A percentile compares a stretch with the other conserved stretches of the same genome.
phyloP scores from a whole-genome alignment of 2,888 invertebrate species.

The Latrodectus hesperus region DNA sequence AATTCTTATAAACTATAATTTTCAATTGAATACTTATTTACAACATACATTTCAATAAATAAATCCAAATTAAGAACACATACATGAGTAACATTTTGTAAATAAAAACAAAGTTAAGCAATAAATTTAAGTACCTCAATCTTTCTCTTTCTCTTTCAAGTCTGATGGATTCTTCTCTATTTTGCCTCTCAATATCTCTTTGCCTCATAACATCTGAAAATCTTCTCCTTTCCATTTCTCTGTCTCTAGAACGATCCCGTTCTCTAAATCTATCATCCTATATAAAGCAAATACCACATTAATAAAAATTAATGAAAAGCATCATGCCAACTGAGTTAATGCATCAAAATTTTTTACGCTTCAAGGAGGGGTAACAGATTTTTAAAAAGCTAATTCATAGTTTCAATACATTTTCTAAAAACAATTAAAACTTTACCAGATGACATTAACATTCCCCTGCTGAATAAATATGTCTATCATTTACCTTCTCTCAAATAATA shows the following conservation, averaged over 20 bases:
- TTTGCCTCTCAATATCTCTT: slow-evolving; percentile 86
- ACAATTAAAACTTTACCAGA: too few relatives aligned
- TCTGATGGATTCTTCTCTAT: slow-evolving; percentile 88
- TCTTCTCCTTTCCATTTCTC: slow-evolving; percentile 87
- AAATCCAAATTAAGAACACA: background rate
- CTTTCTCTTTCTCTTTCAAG: slow-evolving; percentile 79
- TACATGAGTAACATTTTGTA: background rate
- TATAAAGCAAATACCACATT: background rate
- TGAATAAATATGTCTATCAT: too few relatives aligned
- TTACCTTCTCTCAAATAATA: too few relatives aligned
- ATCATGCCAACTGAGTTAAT: too few relatives aligned
- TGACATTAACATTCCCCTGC: too few relatives aligned
- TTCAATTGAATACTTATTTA: background rate
- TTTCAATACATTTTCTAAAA: background rate
- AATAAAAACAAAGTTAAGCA: background rate
- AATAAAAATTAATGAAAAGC: too few relatives aligned
- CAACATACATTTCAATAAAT: too few relatives aligned
- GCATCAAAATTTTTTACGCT: background rate
- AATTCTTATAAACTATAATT: background rate
- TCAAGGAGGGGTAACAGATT: background rate
- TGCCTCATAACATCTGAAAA: slow-evolving; percentile 86
- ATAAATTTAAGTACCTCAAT: slow-evolving; percentile 73
- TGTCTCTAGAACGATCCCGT: slow-evolving; percentile 71
- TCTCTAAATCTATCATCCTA: slow-evolving; percentile 34
- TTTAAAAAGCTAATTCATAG: background rate